Base-by-base conservation (phyloP, 2,888 invertebrate species). In the Lottia scabra region DNA sequence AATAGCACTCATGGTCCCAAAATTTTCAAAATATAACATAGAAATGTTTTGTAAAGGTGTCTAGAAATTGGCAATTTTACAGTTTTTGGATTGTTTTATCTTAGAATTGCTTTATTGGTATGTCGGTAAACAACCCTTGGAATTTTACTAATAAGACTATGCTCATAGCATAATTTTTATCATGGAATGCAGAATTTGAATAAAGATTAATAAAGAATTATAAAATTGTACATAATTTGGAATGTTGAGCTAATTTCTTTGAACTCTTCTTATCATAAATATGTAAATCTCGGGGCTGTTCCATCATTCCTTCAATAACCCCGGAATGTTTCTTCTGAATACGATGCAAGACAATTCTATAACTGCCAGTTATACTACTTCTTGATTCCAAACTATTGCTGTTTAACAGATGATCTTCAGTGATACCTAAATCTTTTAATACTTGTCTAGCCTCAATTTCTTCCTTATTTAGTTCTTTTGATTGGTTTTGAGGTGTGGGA, bases 341-440 rank as follows among this genome's bases (percentile, higher is more conserved):
- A 64, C 83, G 79, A 76, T 93, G 93, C 75, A 94, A 90, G 46
- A 94, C 90, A 74, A 94, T 94, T 63, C 94, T 91, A 87, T 94
- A 94, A 65, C 93, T 93, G 13, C 94, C 94, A 65, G 93, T 93
- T 48, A 94, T 91, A 77, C 93, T 92, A 80, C 92, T 93, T 67
- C 93, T 90, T 1, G 93, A 92, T 44, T 93, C 93, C 76, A 91
- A 91, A 62, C 90, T 90, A 26, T 91, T 89, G 26, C 92, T 91
- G 48, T 91, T 90, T 68, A 91, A 90, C 64, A 94, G 87, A 91
- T 93, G 92, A 72, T 91, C 91, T 0, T 91, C 89, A 16, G 90
- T 91, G 48, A 94, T 92, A 0, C 94, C 94, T 56, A 93, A 88
- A 30, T 91, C 91, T 68, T 90, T 87, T 64, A 93, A 87, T 70